These are phyloP conservation scores for Platypus cylindrus DNA, from an alignment of 2,888 invertebrate species.

Conservation along the genomic window DNA sequence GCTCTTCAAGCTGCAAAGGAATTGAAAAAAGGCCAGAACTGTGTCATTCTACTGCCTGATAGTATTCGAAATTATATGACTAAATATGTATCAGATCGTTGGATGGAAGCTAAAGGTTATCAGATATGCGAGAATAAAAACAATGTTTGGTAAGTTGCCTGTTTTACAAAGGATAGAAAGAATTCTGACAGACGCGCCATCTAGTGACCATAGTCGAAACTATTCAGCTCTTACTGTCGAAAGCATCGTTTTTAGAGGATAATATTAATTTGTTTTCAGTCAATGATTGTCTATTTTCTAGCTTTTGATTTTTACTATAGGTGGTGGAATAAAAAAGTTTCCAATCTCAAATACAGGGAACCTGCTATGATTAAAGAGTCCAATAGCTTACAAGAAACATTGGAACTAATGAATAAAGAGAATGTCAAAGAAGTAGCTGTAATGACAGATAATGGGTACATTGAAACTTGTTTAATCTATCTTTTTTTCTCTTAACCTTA, in stretches of 20 bases:
- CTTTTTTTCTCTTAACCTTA: too few relatives aligned
- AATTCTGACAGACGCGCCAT: too few relatives aligned
- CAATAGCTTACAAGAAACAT: conserved; percentile 53
- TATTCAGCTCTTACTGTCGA: too few relatives aligned
- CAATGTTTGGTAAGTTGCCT: conserved; percentile 29
- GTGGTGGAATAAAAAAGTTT: conserved; percentile 65
- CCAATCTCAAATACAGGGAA: conserved; percentile 43
- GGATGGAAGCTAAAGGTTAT: conserved; percentile 78
- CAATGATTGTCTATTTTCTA: neutral
- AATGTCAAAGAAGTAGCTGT: conserved; percentile 7
- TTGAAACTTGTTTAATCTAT: conserved; percentile 5
- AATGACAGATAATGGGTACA: conserved; percentile 8
- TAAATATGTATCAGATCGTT: conserved; percentile 87
- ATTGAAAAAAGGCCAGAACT: conserved; percentile 65
- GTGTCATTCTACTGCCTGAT: conserved; percentile 88
- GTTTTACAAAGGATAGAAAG: too few relatives aligned
- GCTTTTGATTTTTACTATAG: conserved; percentile 43
- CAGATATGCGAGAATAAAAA: conserved; percentile 23
- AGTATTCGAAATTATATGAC: conserved; percentile 96
- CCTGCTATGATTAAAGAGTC: conserved; percentile 40
- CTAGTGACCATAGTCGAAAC: too few relatives aligned
- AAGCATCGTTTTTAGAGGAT: too few relatives aligned
- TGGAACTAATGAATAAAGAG: conserved; percentile 49
- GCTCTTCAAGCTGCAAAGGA: conserved; percentile 60
- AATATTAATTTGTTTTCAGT: too few relatives aligned